Conservation (phyloP, 2,888 invertebrate genomes). For the Temnothorax ravouxi region DNA sequence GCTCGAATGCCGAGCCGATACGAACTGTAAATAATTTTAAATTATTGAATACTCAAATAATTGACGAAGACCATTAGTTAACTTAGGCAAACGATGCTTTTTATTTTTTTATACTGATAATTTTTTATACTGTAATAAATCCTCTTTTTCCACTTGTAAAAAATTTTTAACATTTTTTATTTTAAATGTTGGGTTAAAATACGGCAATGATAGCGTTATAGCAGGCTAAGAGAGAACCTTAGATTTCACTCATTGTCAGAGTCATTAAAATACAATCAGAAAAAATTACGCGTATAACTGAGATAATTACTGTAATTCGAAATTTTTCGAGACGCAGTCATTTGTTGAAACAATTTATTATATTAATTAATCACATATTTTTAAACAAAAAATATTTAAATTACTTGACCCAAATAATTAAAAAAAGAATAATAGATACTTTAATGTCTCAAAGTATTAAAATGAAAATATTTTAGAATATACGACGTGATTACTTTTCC, state of each 20-base stretch:
- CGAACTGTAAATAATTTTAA: background rate
- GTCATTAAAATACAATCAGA: background rate
- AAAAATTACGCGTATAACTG: background rate
- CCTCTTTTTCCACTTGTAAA: background rate
- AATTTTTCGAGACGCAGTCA: background rate
- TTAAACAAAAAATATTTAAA: background rate
- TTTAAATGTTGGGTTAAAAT: constrained; percentile 4
- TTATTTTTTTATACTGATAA: too few relatives aligned
- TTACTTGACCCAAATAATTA: background rate
- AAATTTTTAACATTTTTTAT: background rate
- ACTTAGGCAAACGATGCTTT: too few relatives aligned
- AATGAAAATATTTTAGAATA: background rate
- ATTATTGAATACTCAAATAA: too few relatives aligned
- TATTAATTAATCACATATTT: background rate
- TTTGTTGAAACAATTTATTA: constrained; percentile 5
- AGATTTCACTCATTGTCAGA: background rate
- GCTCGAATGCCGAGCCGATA: too few relatives aligned
- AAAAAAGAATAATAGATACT: background rate
- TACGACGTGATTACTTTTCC: background rate
- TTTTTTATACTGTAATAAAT: background rate
- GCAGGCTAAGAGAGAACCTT: background rate
- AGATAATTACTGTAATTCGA: background rate
- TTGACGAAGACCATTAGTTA: too few relatives aligned
- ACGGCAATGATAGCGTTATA: constrained; percentile 18
- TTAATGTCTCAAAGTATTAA: background rate